These are phyloP conservation scores for Rhizomys pruinosus DNA, from an alignment of 2,113 vertebrate genomes.

Conservation along the genomic window DNA sequence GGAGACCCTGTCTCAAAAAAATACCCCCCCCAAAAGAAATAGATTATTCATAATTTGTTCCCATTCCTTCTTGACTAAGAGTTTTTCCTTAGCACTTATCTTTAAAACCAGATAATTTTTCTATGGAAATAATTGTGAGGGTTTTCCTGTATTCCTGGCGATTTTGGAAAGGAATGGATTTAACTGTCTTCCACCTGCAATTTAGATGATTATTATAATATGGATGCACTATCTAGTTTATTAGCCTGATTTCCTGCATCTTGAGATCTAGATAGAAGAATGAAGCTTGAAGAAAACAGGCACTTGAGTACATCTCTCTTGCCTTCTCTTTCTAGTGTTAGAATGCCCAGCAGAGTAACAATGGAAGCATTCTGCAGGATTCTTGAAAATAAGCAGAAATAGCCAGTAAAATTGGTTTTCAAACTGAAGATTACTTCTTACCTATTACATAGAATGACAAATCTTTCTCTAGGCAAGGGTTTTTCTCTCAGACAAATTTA, in stretches of 20 bases:
- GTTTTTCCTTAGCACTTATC: conserved; percentile 36
- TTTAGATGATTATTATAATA: neutral
- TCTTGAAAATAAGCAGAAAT: conserved; percentile 34
- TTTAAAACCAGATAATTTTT: conserved; percentile 10
- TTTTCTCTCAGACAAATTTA: conserved; percentile 22
- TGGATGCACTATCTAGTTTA: neutral
- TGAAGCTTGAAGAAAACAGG: neutral
- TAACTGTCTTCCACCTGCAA: neutral
- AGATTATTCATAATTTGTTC: neutral
- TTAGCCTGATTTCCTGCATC: neutral
- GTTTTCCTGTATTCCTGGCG: conserved; percentile 21
- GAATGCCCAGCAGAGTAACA: neutral
- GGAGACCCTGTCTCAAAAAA: too few species aligned
- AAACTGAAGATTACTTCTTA: conserved; percentile 49
- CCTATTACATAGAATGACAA: neutral
- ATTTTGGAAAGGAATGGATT: conserved; percentile 37
- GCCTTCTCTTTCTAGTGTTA: conserved; percentile 11
- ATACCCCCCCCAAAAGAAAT: too few species aligned
- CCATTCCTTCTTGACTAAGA: conserved; percentile 48
- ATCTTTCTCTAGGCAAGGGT: neutral
- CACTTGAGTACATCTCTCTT: neutral
- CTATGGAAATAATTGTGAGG: conserved; percentile 1
- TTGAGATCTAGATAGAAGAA: neutral
- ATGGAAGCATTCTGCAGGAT: neutral
- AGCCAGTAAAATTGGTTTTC: conserved; percentile 49